Conservation (phyloP, 2,113 vertebrate genomes). For the Monopterus albus region DNA sequence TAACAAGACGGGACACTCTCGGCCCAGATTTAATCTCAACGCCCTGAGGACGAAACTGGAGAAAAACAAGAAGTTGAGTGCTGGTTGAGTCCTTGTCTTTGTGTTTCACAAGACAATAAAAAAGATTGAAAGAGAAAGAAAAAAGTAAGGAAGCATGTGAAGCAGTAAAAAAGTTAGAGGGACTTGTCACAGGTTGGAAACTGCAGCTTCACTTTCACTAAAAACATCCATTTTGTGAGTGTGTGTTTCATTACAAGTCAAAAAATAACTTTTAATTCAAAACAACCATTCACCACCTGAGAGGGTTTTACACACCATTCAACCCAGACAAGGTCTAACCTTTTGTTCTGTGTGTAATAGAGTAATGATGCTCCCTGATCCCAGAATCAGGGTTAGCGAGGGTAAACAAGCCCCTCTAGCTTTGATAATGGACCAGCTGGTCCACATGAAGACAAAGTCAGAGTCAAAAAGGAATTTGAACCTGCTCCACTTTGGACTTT, state of each 20-base stretch:
- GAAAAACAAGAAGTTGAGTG: constrained; percentile 28
- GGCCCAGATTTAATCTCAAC: background rate
- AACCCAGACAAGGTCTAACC: constrained; percentile 49
- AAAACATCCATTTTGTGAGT: background rate
- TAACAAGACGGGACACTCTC: constrained; percentile 35
- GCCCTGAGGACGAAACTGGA: background rate
- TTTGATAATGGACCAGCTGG: constrained; percentile 52
- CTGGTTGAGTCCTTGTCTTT: constrained; percentile 5
- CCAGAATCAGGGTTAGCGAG: constrained; percentile 23
- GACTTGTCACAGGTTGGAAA: too few relatives aligned
- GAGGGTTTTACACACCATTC: constrained; percentile 6
- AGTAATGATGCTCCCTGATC: constrained; percentile 43
- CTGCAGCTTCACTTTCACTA: background rate
- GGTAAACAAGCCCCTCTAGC: constrained; percentile 45
- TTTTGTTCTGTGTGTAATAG: constrained; percentile 43
- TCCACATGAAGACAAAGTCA: constrained; percentile 52
- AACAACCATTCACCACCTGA: constrained; percentile 14
- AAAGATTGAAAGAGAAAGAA: constrained; percentile 12
- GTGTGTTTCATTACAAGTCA: constrained; percentile 25
- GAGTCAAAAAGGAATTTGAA: constrained; percentile 66
- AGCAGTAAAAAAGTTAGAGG: too few relatives aligned
- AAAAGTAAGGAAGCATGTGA: constrained; percentile 1
- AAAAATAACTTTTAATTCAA: too few relatives aligned
- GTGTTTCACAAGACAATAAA: background rate
- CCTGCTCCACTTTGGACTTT: constrained; percentile 61